Conservation (phyloP, 2,113 vertebrate genomes). For the Telmatochromis sp. region DNA sequence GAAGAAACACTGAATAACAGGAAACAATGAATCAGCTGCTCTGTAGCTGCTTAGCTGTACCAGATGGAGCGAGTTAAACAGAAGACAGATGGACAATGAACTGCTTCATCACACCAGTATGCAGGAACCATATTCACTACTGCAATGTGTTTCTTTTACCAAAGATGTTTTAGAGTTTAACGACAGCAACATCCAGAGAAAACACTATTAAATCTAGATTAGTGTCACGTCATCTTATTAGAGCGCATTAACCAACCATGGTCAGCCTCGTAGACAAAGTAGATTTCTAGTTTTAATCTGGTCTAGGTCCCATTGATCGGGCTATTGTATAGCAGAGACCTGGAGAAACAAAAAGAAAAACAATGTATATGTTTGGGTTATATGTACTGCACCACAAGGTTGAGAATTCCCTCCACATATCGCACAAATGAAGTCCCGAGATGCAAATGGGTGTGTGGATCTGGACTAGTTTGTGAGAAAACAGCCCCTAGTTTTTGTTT, state of each 20-base stretch:
- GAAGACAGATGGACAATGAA: conserved; percentile 52
- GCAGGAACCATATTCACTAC: conserved; percentile 33
- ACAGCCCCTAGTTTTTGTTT: not conserved
- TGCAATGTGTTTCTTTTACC: not conserved
- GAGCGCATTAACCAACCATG: not conserved
- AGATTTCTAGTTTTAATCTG: not conserved
- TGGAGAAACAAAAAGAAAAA: not conserved
- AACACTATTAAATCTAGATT: not conserved
- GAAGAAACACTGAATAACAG: not conserved
- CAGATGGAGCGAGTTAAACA: conserved; percentile 48
- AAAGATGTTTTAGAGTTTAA: not conserved
- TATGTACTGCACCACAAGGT: not conserved
- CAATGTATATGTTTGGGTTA: not conserved
- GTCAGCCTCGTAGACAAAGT: not conserved
- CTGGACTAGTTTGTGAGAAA: not conserved
- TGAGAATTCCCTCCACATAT: not conserved
- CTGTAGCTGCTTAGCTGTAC: conserved; percentile 3
- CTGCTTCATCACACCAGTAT: conserved; percentile 38
- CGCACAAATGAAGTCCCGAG: not conserved
- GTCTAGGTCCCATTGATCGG: not conserved
- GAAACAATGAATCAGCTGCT: not conserved
- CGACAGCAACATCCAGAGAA: not conserved
- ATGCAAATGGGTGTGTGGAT: not conserved
- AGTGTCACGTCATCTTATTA: not conserved
- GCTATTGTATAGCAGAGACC: not conserved